These are phyloP conservation scores for Lomographa bimaculata DNA, from an alignment of 2,888 invertebrate genomes.

Conservation along the genomic window DNA sequence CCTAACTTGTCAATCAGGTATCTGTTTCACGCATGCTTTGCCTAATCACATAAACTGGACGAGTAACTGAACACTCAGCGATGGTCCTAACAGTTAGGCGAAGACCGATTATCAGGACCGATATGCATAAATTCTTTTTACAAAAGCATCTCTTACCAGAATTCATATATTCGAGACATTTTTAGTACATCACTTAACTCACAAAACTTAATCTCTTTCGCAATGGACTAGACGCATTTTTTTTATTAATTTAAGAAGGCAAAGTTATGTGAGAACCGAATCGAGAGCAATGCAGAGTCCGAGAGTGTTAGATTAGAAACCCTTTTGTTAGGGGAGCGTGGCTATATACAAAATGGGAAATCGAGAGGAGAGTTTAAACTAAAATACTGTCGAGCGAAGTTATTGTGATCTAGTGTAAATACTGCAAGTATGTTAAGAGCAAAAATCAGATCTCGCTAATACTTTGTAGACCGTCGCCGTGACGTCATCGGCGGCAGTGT, in stretches of 20 bases:
- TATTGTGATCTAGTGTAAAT: conserved; percentile 70
- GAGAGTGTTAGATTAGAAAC: conserved; percentile 50
- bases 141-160: conserved; percentile 59
- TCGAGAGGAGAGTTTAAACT: conserved; percentile 61
- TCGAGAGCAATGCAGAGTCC: conserved; percentile 55
- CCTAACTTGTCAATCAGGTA: conserved; percentile 62
- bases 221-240: conserved; percentile 82
- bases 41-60: conserved; percentile 78
- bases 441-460: conserved; percentile 71
- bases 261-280: conserved; percentile 78
- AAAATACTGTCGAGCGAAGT: conserved; percentile 73
- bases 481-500: conserved; percentile 46
- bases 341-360: conserved; percentile 67
- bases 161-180: conserved; percentile 52
- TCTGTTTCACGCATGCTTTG: conserved; percentile 76
- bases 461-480: conserved; percentile 51
- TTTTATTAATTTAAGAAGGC: conserved; percentile 77
- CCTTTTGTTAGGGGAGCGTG: conserved; percentile 48
- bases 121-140: conserved; percentile 57
- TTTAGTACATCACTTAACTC: conserved; percentile 64
- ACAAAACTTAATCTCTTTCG: conserved; percentile 78
- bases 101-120: conserved; percentile 53
- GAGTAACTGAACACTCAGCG: conserved; percentile 77
- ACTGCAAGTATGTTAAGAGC: conserved; percentile 61
- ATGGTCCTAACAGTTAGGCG: conserved; percentile 66